Evolutionary conservation across 2,888 invertebrate genomes (phyloP), one percentile per base, ranked within the genome.

Genomic region (Apoda limacodes): DNA sequence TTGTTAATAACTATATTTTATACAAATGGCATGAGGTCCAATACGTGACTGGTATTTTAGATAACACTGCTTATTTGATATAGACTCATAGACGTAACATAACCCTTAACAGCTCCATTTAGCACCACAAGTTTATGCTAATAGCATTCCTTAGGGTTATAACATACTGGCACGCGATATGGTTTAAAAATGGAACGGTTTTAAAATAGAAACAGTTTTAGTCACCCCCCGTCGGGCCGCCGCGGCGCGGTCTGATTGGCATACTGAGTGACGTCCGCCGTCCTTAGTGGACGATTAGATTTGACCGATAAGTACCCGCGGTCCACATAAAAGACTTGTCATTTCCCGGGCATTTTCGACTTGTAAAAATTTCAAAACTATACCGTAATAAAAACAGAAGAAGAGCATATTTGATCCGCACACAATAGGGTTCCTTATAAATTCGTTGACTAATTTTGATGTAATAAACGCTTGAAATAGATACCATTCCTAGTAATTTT

Each of bases 211-310:
- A n/a, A n/a, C n/a, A n/a, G n/a, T n/a, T n/a, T n/a, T n/a, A n/a
- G n/a, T 63, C 56, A 59, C 66, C 76, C 71, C 78, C 78, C 66
- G 76, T 63, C 44, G 60, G 58, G 64, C 63, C 57, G 56, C 69
- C 64, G 52, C 47, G 45, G 43, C 53, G 37, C 51, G 50, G 55
- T 61, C 64, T 60, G 74, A 76, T 76, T 70, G 72, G 72, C 76
- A 70, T 67, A 65, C 58, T 71, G 80, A 78, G 74, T 78, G 78
- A 80, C 80, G 76, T 72, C 53, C 59, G 65, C 76, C 61, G 72
- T 75, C 76, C 76, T 66, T 74, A 75, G 74, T 69, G 75, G 74
- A 65, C 67, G 78, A 80, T 78, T 69, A 78, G 78, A 80, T 78
- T 62, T 68, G 68, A 70, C 67, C 60, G 76, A 75, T 76, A 76